Evolutionary conservation across 2,113 vertebrate genomes (phyloP).

Genomic region (Chaetodon auriga): DNA sequence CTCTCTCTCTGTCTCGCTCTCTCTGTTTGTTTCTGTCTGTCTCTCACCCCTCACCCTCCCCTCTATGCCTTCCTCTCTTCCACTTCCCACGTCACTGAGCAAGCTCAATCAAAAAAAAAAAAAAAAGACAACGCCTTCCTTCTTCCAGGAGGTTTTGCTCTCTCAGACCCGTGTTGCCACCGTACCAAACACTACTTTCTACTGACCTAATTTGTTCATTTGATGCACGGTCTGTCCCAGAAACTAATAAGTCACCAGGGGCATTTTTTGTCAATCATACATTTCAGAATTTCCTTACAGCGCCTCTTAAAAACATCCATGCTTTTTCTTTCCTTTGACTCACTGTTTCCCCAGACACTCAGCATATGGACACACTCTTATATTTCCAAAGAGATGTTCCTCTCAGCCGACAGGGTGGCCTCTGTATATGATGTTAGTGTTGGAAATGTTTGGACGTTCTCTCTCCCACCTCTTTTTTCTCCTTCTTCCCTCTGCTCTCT

Average conservation of each 20-base stretch:
- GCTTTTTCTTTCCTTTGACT: slow-evolving; percentile 28
- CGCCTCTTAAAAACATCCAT: not conserved
- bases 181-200: slow-evolving; percentile 29
- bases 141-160: not conserved
- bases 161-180: not conserved
- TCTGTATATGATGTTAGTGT: slow-evolving; percentile 18
- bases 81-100: slow-evolving; percentile 34
- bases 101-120: slow-evolving; percentile 11
- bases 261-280: not conserved
- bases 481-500: not conserved
- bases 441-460: slow-evolving; percentile 34
- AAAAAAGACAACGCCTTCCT: slow-evolving; percentile 19
- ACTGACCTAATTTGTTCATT: slow-evolving; percentile 30
- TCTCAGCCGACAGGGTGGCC: slow-evolving; percentile 39
- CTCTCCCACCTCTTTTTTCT: slow-evolving; percentile 4
- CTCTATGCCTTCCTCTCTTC: slow-evolving; percentile 32
- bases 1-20: slow-evolving; percentile 29
- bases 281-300: slow-evolving; percentile 29
- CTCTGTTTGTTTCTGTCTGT: slow-evolving; percentile 31
- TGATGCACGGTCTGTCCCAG: fast-evolving
- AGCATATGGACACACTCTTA: slow-evolving; percentile 7
- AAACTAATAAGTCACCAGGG: not conserved
- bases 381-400: slow-evolving; percentile 40
- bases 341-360: slow-evolving; percentile 37
- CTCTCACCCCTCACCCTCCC: slow-evolving; percentile 7